Evolutionary conservation across 2,113 vertebrate genomes (phyloP).

Genomic region (Porphyrio hochstetteri): DNA sequence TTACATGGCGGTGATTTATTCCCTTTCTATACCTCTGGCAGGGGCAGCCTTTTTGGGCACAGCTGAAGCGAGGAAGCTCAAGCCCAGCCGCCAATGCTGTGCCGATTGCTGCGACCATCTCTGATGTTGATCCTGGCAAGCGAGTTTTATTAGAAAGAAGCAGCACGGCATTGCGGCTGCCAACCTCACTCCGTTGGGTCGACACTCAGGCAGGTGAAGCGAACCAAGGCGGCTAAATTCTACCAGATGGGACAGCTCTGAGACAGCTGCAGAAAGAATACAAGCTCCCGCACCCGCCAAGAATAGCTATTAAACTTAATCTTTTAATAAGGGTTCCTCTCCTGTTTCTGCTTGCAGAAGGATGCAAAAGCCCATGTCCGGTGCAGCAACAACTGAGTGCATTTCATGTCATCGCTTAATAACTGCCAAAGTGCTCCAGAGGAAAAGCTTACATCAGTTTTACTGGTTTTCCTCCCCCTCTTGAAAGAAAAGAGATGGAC

Average conservation of each 20-base stretch:
- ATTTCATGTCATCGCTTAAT: not conserved
- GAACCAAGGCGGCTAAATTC: constrained; percentile 23
- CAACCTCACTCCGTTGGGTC: not conserved
- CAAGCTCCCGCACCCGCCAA: not conserved
- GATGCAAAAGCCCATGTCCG: not conserved
- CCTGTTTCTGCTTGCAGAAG: not conserved
- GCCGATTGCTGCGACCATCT: not conserved
- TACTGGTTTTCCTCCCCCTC: not conserved
- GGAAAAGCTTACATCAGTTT: not conserved
- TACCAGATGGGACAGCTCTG: constrained; percentile 48
- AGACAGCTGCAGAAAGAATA: constrained; percentile 61
- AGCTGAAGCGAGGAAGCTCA: not conserved
- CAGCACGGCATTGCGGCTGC: not conserved
- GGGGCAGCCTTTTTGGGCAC: rapidly evolving
- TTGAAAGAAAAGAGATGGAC: not conserved
- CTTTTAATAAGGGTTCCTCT: constrained; percentile 52
- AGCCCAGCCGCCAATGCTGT: rapidly evolving
- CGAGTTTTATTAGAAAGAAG: constrained; percentile 3
- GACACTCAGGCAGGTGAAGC: constrained; percentile 27
- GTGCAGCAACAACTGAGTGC: not conserved
- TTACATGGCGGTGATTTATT: not conserved
- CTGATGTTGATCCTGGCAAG: constrained; percentile 18
- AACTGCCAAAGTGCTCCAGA: not conserved
- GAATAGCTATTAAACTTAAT: constrained; percentile 55
- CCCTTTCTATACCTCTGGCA: not conserved